A percentile compares a stretch with the other conserved stretches of the same genome.
Conservation (phyloP, 2,113 vertebrate genomes). For the Seriola dumerili region DNA sequence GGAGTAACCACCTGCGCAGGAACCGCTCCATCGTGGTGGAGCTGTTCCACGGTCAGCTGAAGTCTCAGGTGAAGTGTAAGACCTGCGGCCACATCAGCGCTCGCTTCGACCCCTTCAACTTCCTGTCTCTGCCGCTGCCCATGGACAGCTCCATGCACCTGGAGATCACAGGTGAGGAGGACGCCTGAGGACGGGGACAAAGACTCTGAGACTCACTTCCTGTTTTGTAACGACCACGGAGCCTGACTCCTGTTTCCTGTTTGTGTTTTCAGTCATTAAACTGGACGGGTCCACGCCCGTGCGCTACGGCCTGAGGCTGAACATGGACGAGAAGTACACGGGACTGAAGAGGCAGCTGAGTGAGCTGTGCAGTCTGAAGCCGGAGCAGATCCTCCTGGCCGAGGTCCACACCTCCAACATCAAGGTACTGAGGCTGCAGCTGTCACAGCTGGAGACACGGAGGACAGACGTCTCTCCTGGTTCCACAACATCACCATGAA, state of each 20-base stretch:
- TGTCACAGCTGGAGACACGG: no score
- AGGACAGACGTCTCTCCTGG: no score
- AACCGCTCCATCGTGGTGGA: conserved; percentile 98
- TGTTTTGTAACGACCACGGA: background rate
- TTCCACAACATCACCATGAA: no score
- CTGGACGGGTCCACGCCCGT: conserved; percentile 95
- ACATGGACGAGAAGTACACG: conserved; percentile 98
- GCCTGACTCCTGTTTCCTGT: background rate
- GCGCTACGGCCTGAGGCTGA: conserved; percentile 93
- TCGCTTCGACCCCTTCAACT: conserved; percentile 98
- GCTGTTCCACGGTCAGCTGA: conserved; percentile 97
- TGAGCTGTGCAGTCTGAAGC: conserved; percentile 93
- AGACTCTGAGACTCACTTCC: background rate
- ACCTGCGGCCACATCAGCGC: conserved; percentile 98
- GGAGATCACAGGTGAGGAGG: conserved; percentile 94
- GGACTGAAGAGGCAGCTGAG: conserved; percentile 97
- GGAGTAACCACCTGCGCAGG: conserved; percentile 97
- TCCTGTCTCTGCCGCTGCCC: conserved; percentile 96
- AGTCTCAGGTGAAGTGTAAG: conserved; percentile 99
- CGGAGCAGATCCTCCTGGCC: conserved; percentile 96
- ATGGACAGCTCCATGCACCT: conserved; percentile 99
- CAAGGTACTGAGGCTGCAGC: conserved; percentile 80
- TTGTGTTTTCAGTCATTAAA: conserved; percentile 89
- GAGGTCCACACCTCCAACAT: conserved; percentile 97
- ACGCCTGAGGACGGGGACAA: background rate